A percentile compares a stretch with the other conserved stretches of the same genome.
Evolutionary conservation across 2,113 vertebrate species (phyloP).

Genomic region (Chaetura pelagica): DNA sequence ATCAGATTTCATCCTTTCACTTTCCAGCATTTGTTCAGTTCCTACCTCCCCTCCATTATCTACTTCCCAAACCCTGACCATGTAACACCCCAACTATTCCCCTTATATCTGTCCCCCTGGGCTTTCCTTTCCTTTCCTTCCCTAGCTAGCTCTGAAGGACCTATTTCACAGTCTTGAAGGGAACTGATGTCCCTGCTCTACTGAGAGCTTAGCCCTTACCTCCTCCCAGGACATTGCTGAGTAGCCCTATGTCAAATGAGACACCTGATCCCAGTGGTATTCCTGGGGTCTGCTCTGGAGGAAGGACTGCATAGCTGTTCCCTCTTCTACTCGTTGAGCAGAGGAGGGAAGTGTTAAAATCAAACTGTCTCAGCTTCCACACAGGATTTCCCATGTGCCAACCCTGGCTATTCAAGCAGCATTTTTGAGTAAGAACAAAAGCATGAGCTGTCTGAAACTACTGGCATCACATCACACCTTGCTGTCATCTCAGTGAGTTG

Average conservation of each 20-base stretch:
- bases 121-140: background rate
- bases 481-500: background rate
- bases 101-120: background rate
- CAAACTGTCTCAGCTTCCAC: fast-evolving
- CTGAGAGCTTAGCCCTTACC: background rate
- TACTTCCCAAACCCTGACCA: background rate
- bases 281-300: background rate
- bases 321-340: fast-evolving
- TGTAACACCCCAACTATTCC: background rate
- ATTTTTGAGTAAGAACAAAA: background rate
- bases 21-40: background rate
- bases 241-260: background rate
- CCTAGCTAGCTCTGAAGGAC: background rate
- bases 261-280: background rate
- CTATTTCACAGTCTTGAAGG: background rate
- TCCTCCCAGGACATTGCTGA: background rate
- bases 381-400: fast-evolving
- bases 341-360: background rate
- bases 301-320: background rate
- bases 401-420: background rate
- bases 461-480: background rate
- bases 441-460: background rate
- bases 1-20: background rate
- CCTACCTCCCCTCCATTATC: background rate
- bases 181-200: background rate